A percentile compares a stretch with the other conserved stretches of the same genome.
Evolutionary conservation across 1,140 invertebrate species (phyloP).

Genomic region (Micrasema longulum): DNA sequence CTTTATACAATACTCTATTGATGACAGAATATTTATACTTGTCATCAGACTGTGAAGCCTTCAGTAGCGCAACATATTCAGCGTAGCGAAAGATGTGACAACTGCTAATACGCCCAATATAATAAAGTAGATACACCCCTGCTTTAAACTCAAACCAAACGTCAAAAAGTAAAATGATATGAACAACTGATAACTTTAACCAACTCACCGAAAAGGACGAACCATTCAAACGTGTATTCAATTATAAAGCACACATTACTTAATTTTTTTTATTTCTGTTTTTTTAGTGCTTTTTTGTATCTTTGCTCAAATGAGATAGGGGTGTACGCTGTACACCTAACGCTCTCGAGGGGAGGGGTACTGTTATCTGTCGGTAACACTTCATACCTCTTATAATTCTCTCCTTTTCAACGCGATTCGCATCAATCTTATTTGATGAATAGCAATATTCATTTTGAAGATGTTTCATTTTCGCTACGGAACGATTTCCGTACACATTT

Average conservation of each 20-base stretch:
- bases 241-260: too few relatives aligned
- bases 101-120: slow-evolving; percentile 45
- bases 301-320: neutral
- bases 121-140: slow-evolving; percentile 46
- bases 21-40: slow-evolving; percentile 20
- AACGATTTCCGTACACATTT: slow-evolving; percentile 2
- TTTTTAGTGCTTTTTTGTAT: neutral
- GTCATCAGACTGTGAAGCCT: slow-evolving; percentile 22
- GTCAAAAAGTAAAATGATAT: slow-evolving; percentile 3
- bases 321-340: slow-evolving; percentile 1
- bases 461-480: slow-evolving; percentile 48
- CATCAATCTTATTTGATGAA: slow-evolving; percentile 54
- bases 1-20: slow-evolving; percentile 18
- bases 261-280: too few relatives aligned
- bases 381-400: slow-evolving; percentile 51
- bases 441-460: slow-evolving; percentile 50
- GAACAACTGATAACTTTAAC: neutral
- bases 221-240: too few relatives aligned
- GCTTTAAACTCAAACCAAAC: slow-evolving; percentile 23
- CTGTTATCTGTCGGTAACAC: slow-evolving; percentile 50
- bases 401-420: slow-evolving; percentile 45
- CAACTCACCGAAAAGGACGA: neutral
- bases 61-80: slow-evolving; percentile 44
- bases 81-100: slow-evolving; percentile 39
- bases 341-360: slow-evolving; percentile 6